Percentiles rank a stretch among this genome's conserved stretches.
Conservation (phyloP, 2,888 invertebrate genomes). For the Petrophora chlorosata region DNA sequence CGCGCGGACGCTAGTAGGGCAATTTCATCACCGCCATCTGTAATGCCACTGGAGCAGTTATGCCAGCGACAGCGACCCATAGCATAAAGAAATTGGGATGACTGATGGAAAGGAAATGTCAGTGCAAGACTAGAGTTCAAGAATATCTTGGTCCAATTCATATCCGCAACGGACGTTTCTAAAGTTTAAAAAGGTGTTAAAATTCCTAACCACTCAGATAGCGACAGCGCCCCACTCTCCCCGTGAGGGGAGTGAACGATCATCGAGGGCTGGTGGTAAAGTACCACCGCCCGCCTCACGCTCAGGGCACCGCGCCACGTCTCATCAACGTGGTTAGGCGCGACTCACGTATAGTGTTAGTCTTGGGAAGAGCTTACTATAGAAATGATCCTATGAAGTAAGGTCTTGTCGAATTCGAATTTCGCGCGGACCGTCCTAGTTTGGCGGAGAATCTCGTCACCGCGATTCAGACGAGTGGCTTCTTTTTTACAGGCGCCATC, state of each 20-base stretch:
- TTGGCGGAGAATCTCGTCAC: constrained; percentile 15
- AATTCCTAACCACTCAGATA: constrained; percentile 33
- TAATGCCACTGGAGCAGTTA: too few species aligned
- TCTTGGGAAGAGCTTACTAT: constrained; percentile 42
- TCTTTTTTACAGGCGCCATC: constrained; percentile 14
- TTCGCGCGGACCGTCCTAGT: not conserved
- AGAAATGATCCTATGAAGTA: constrained; percentile 48
- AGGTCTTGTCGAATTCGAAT: constrained; percentile 29
- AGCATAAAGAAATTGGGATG: too few species aligned
- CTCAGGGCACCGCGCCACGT: constrained; percentile 47
- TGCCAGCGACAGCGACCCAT: too few species aligned
- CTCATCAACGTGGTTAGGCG: constrained; percentile 41
- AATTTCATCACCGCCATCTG: too few species aligned
- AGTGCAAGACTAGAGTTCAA: too few species aligned
- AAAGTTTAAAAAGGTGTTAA: constrained; percentile 12
- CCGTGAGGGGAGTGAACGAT: constrained; percentile 40
- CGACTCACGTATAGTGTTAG: constrained; percentile 35
- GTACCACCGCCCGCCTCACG: constrained; percentile 41
- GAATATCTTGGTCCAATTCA: too few species aligned
- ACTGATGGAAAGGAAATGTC: too few species aligned
- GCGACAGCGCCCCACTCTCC: constrained; percentile 39
- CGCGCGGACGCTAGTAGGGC: too few species aligned
- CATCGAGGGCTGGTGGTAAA: constrained; percentile 40
- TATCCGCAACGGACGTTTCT: too few species aligned
- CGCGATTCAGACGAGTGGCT: constrained; percentile 22